phyloP scores from a whole-genome alignment of 2,113 vertebrate genomes.

The Nyctereutes procyonoides region DNA sequence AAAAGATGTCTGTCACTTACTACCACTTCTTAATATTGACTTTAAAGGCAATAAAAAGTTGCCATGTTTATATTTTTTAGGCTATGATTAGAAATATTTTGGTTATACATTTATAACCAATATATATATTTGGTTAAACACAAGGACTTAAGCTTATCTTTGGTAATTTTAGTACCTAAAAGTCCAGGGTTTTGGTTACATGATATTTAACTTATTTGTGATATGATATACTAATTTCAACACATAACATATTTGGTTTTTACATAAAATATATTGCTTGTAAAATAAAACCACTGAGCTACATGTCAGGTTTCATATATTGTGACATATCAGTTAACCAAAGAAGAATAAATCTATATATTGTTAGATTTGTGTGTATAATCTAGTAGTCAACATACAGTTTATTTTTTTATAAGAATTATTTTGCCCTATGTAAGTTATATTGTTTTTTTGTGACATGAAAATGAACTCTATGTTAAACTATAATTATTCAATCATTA shows the following conservation, averaged over 20 bases:
- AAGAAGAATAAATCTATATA: constrained; percentile 55
- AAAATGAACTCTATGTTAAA: constrained; percentile 72
- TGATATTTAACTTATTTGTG: not conserved
- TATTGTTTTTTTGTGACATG: constrained; percentile 61
- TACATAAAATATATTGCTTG: not conserved
- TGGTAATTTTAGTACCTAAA: not conserved
- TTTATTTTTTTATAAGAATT: constrained; percentile 74
- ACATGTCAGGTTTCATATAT: constrained; percentile 62
- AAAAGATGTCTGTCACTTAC: not conserved
- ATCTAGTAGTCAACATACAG: constrained; percentile 64
- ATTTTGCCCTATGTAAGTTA: constrained; percentile 69
- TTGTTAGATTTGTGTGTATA: constrained; percentile 69
- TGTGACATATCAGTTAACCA: constrained; percentile 67
- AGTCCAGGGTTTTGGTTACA: not conserved
- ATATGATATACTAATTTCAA: not conserved
- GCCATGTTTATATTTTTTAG: not conserved
- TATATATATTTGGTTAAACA: not conserved
- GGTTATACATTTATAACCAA: too few species aligned
- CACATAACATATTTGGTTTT: not conserved
- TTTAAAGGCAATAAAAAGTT: not conserved
- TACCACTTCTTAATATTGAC: not conserved
- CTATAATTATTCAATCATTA: constrained; percentile 66
- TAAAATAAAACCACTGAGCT: not conserved
- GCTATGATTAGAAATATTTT: not conserved
- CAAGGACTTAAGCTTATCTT: not conserved